phyloP scores from a whole-genome alignment of 1,140 invertebrate species.

The Bombus picipes region DNA sequence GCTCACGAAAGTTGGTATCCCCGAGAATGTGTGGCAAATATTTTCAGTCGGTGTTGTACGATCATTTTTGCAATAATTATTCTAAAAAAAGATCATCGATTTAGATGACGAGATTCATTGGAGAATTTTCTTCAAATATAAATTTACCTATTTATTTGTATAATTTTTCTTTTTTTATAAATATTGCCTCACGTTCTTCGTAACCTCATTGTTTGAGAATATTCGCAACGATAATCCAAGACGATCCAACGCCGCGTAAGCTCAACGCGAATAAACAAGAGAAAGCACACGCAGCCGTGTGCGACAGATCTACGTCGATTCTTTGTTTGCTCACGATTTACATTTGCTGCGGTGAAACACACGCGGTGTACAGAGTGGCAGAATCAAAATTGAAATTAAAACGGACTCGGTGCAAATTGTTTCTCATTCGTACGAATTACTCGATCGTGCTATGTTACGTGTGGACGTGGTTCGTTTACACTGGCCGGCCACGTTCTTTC shows the following conservation, averaged over 20 bases:
- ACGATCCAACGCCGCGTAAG: neutral
- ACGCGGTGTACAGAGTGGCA: slow-evolving; percentile 41
- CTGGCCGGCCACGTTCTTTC: slow-evolving; percentile 16
- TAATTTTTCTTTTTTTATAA: neutral
- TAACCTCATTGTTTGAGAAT: neutral
- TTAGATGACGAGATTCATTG: neutral
- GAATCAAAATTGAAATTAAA: slow-evolving; percentile 68
- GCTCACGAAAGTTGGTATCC: neutral
- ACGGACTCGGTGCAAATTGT: slow-evolving; percentile 56
- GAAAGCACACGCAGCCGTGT: slow-evolving; percentile 13
- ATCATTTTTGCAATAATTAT: accelerated
- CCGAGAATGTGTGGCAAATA: neutral
- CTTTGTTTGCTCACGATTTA: slow-evolving; percentile 62
- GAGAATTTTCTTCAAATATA: neutral
- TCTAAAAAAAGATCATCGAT: neutral
- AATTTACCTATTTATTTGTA: neutral
- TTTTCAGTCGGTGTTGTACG: accelerated
- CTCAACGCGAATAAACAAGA: slow-evolving; percentile 25
- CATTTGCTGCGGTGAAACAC: slow-evolving; percentile 40
- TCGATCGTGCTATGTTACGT: neutral
- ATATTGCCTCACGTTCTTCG: neutral
- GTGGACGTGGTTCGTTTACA: slow-evolving; percentile 15
- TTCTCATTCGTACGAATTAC: slow-evolving; percentile 54
- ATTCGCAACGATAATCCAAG: neutral
- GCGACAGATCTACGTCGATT: slow-evolving; percentile 30